These are phyloP conservation scores for Clarias fuscus DNA, from an alignment of 2,797 vertebrate genomes.

Conservation along the genomic window DNA sequence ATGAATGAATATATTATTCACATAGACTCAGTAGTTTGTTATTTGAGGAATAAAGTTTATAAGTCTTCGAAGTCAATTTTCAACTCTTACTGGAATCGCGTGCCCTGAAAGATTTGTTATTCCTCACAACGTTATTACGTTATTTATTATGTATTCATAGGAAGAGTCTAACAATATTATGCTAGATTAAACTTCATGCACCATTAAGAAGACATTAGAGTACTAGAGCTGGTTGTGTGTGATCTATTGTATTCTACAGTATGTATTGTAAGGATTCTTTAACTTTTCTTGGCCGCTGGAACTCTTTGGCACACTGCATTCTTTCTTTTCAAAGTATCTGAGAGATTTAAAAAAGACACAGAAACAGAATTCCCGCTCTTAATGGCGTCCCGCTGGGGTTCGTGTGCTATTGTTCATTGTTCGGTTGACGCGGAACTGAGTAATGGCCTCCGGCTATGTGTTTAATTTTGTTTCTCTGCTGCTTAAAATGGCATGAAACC, in stretches of 20 bases:
- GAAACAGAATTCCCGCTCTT: constrained; percentile 18
- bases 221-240: not conserved
- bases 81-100: no score
- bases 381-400: constrained; percentile 45
- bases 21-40: no score
- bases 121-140: no score
- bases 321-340: constrained; percentile 16
- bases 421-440: constrained; percentile 48
- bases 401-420: constrained; percentile 59
- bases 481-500: constrained; percentile 49
- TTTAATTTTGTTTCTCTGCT: constrained; percentile 52
- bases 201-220: not conserved
- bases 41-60: no score
- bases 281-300: not conserved
- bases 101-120: no score
- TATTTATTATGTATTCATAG: not conserved
- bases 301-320: constrained; percentile 24
- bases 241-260: not conserved
- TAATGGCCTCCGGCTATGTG: constrained; percentile 43
- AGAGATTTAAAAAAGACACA: constrained; percentile 32
- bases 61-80: no score
- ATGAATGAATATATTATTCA: no score
- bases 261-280: not conserved
- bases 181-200: not conserved
- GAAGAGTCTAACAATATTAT: not conserved